A percentile compares a stretch with the other conserved stretches of the same genome.
Conservation (phyloP, 2,113 vertebrate genomes). For the Galemys pyrenaicus region DNA sequence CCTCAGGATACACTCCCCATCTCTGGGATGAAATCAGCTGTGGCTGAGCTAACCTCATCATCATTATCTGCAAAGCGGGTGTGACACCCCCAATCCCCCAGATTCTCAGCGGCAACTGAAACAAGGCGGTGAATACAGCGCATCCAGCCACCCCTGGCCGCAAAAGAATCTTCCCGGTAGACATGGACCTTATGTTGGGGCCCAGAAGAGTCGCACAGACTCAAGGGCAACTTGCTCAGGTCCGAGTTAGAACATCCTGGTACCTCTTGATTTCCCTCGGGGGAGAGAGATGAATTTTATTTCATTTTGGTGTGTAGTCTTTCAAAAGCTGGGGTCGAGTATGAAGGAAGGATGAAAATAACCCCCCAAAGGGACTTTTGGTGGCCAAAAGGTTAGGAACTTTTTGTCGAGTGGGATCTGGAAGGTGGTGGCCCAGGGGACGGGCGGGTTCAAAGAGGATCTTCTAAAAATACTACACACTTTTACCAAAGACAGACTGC, state of each 20-base stretch:
- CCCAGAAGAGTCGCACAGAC: not conserved
- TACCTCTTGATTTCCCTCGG: not conserved
- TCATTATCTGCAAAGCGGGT: not conserved
- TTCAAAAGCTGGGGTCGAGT: not conserved
- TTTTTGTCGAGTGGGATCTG: not conserved
- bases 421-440: not conserved
- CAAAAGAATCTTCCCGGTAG: not conserved
- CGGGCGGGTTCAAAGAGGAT: not conserved
- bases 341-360: not conserved
- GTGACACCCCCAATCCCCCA: no score
- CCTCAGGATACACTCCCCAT: not conserved
- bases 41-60: not conserved
- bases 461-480: slow-evolving; percentile 36
- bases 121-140: not conserved
- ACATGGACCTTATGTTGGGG: accelerated
- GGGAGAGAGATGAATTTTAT: not conserved
- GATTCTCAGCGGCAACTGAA: not conserved
- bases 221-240: not conserved
- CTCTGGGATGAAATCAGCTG: not conserved
- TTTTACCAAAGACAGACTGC: not conserved
- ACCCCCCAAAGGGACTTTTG: not conserved
- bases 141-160: no score
- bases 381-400: not conserved
- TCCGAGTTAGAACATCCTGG: not conserved
- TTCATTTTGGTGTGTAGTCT: not conserved